Evolutionary conservation across 2,888 invertebrate genomes (phyloP), one percentile per base, ranked within the genome.

Genomic region (Gymnocheta viridis): DNA sequence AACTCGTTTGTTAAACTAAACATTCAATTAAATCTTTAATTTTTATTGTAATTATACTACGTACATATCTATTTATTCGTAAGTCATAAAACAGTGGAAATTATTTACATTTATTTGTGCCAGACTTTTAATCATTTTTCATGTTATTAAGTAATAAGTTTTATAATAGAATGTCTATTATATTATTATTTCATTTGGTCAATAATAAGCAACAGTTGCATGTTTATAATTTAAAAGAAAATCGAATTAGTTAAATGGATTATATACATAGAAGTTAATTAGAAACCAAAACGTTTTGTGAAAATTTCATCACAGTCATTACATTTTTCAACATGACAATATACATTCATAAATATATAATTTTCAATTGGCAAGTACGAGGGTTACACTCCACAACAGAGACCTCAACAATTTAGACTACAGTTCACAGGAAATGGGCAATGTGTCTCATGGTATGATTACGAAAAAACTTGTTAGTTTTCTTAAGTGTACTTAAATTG

Each of bases 191-290:
- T 64, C 14, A 41, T 66, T 54, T 44, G n/a, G n/a, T 22, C 54
- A 73, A 49, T 1, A 19, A 38, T 49, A 27, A 41, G 41, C 41
- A 41, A 56, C 32, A 22, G 56, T 77, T 77, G 76, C 76, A 67
- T 67, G 76, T 62, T 60, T 12, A 17, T 22, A 60, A 49, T 62
- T 38, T 35, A 73, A 51, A 62, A 22, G 17, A 22, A 19, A 24
- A 51, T 19, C 10, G 2, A 29, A 56, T 12, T 35, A n/a, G 41
- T 27, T 47, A 24, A 58, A 56, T n/a, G n/a, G n/a, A 29, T 64
- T 7, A 3, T 7, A 47, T 17, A 56, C 29, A 29, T 56, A 54
- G 5, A 14, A n/a, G 27, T 17, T 19, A 6, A 4, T 24, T 47
- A 17, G 12, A 47, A 19, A 2, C 7, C 14, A 41, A 47, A 47